Conservation (phyloP, 2,888 invertebrate genomes). For the Chirona hameri region DNA sequence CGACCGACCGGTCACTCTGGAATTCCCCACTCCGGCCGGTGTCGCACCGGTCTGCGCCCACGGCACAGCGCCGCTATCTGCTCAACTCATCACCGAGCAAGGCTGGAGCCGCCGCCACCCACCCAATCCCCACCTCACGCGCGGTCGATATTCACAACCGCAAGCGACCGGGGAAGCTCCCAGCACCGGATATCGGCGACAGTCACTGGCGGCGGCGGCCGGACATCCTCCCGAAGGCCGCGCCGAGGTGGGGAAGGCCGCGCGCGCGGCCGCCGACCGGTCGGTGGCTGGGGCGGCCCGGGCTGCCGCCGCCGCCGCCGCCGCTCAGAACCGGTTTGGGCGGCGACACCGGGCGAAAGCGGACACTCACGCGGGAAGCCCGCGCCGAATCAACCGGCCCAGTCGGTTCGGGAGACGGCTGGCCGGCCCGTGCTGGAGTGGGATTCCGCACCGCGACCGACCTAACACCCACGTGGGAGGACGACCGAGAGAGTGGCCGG, state of each 20-base stretch:
- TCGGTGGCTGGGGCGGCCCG: background rate
- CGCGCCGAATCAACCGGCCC: background rate
- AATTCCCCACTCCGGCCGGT: background rate
- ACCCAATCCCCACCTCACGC: too few species aligned
- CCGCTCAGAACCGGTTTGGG: background rate
- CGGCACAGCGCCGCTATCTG: background rate
- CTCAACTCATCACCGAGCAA: too few species aligned
- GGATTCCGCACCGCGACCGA: too few species aligned
- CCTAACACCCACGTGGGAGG: too few species aligned
- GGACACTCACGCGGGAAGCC: background rate
- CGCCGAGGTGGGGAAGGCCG: background rate
- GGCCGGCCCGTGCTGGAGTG: background rate
- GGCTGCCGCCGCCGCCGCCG: background rate
- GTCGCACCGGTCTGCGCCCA: background rate
- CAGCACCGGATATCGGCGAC: background rate
- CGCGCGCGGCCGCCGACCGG: background rate
- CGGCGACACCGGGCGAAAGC: background rate
- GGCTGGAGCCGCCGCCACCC: too few species aligned
- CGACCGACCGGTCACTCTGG: too few species aligned
- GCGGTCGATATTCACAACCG: background rate
- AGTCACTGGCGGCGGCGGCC: background rate
- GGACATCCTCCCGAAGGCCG: background rate
- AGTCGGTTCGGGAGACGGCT: background rate
- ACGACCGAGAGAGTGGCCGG: too few species aligned
- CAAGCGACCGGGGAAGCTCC: background rate